phyloP scores from a whole-genome alignment of 2,888 invertebrate genomes.

The Pteria penguin region DNA sequence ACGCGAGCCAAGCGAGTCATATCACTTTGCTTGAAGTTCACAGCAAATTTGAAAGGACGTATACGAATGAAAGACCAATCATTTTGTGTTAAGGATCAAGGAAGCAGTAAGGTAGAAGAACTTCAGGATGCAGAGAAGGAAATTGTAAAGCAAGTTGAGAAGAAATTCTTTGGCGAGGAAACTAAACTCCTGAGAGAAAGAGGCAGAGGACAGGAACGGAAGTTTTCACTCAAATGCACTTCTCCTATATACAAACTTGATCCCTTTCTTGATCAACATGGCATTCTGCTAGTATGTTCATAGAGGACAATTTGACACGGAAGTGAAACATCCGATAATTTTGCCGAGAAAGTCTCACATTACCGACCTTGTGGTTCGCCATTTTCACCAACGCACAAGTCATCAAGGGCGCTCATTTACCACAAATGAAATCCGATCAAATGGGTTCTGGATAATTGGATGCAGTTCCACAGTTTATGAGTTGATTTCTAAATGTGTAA shows the following conservation, averaged over 20 bases:
- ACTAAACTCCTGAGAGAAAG: constrained; percentile 25
- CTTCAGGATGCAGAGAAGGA: background rate
- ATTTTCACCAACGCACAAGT: constrained; percentile 46
- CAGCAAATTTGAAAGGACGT: constrained; percentile 1
- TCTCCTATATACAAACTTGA: constrained; percentile 36
- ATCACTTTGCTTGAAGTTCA: constrained; percentile 37
- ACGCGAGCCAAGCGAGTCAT: constrained; percentile 16
- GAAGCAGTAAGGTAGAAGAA: background rate
- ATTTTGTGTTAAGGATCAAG: no score
- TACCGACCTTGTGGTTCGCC: constrained; percentile 40
- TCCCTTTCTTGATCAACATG: constrained; percentile 47
- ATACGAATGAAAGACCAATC: background rate
- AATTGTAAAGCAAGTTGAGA: constrained; percentile 11
- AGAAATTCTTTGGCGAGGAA: constrained; percentile 17
- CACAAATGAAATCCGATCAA: constrained; percentile 45
- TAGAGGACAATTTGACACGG: constrained; percentile 21
- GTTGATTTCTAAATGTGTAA: constrained; percentile 62
- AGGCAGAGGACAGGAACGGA: background rate
- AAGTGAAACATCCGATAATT: constrained; percentile 48
- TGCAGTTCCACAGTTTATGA: constrained; percentile 56
- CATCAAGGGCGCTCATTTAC: constrained; percentile 57
- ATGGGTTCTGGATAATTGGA: constrained; percentile 70
- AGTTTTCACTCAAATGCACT: background rate
- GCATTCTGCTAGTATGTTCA: constrained; percentile 55
- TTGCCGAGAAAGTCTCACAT: constrained; percentile 50